Conservation (phyloP, 2,797 vertebrate genomes). For the Melanotaenia boesemani region DNA sequence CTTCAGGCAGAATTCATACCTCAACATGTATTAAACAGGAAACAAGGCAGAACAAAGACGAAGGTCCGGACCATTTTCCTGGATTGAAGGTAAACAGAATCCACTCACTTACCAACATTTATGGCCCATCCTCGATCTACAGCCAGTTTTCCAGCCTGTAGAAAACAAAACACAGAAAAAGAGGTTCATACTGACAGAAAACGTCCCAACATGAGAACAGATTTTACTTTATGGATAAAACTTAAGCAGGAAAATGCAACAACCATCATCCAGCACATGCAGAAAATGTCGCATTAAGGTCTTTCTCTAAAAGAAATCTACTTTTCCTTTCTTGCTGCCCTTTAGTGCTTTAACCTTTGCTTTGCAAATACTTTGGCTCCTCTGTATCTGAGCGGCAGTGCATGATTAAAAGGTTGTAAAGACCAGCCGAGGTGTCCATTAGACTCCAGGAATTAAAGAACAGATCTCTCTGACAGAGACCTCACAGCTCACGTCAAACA, state of each 20-base stretch:
- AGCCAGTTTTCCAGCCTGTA: constrained; percentile 94
- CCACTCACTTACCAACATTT: constrained; percentile 95
- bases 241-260: constrained; percentile 3
- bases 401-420: constrained; percentile 24
- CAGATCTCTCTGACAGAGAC: background rate
- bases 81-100: too few relatives aligned
- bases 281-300: too few relatives aligned
- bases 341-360: constrained; percentile 18
- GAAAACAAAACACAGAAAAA: constrained; percentile 49
- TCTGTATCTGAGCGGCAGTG: constrained; percentile 3
- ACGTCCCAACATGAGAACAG: background rate
- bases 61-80: too few relatives aligned
- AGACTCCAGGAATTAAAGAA: constrained; percentile 4
- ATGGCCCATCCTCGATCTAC: constrained; percentile 97
- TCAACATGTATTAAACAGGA: too few relatives aligned
- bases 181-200: background rate
- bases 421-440: background rate
- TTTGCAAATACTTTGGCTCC: too few relatives aligned
- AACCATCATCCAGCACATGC: background rate
- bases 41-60: too few relatives aligned
- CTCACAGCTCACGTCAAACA: background rate
- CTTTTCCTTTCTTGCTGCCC: constrained; percentile 16
- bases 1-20: too few relatives aligned
- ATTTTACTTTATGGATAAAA: background rate
- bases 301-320: too few relatives aligned